Evolutionary conservation across 2,888 invertebrate genomes (phyloP).

Genomic region (Girardia tigrina): DNA sequence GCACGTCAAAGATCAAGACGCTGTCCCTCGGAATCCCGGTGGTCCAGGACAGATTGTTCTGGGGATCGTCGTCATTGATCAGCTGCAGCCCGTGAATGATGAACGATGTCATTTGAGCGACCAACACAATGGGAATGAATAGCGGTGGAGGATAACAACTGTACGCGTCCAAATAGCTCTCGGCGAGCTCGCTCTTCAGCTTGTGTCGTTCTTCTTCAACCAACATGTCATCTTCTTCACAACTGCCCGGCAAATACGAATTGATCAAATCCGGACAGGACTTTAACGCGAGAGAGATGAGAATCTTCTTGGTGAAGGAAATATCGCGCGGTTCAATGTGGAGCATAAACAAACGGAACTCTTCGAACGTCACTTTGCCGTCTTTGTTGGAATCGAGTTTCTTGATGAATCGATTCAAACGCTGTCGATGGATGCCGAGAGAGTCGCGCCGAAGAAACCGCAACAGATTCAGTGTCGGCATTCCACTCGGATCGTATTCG

Average conservation of each 20-base stretch:
- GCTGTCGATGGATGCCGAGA: constrained; percentile 32
- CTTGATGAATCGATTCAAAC: constrained; percentile 31
- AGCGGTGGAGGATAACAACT: constrained; percentile 75
- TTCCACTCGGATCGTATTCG: constrained; percentile 36
- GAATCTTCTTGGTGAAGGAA: constrained; percentile 13
- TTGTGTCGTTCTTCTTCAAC: constrained; percentile 30
- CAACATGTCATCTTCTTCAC: constrained; percentile 29
- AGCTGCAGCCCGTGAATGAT: constrained; percentile 53
- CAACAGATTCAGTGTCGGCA: constrained; percentile 30
- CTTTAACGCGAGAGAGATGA: constrained; percentile 9
- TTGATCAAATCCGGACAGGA: constrained; percentile 25
- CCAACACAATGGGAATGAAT: constrained; percentile 74
- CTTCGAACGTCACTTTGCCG: constrained; percentile 33
- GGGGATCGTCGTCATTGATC: neutral
- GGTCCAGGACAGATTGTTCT: constrained; percentile 32
- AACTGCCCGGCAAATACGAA: neutral
- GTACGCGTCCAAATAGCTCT: constrained; percentile 74
- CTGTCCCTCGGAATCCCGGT: constrained; percentile 33
- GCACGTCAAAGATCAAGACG: constrained; percentile 73
- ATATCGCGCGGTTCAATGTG: constrained; percentile 18
- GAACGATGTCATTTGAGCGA: constrained; percentile 57
- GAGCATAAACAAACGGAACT: constrained; percentile 33
- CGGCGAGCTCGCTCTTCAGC: constrained; percentile 38
- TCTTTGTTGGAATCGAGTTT: constrained; percentile 34
- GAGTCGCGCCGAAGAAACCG: constrained; percentile 28